These are phyloP conservation scores for Acrocera orbiculus DNA, from an alignment of 2,888 invertebrate genomes.

Conservation along the genomic window DNA sequence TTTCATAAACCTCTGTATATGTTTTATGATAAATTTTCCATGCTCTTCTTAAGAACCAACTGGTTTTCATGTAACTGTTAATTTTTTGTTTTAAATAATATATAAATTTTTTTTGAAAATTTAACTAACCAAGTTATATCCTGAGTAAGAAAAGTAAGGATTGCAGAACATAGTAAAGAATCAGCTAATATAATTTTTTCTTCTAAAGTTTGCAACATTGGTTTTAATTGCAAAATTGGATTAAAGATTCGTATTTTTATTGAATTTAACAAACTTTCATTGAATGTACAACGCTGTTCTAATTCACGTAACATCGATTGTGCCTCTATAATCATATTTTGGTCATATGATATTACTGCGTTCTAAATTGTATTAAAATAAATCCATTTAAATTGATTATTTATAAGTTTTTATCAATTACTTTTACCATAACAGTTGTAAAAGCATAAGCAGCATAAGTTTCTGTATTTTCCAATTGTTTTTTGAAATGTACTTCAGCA, in stretches of 20 bases:
- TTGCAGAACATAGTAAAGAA: slow-evolving; percentile 43
- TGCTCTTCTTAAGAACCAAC: slow-evolving; percentile 48
- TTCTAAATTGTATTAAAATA: slow-evolving; percentile 33
- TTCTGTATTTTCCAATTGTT: slow-evolving; percentile 6
- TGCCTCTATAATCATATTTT: slow-evolving; percentile 42
- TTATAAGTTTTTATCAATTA: not conserved
- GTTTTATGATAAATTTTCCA: slow-evolving; percentile 51
- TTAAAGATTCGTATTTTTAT: slow-evolving; percentile 33
- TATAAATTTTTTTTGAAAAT: not conserved
- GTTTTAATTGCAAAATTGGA: slow-evolving; percentile 6
- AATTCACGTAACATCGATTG: slow-evolving; percentile 38
- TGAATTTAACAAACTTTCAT: slow-evolving; percentile 37
- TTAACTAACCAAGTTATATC: slow-evolving; percentile 28
- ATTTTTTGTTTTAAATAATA: not conserved
- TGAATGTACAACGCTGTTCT: slow-evolving; percentile 38
- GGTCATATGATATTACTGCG: slow-evolving; percentile 51
- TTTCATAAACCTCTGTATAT: slow-evolving; percentile 37
- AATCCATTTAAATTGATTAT: not conserved
- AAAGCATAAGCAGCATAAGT: slow-evolving; percentile 12
- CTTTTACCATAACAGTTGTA: slow-evolving; percentile 11
- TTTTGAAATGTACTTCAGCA: slow-evolving; percentile 11
- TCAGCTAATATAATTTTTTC: slow-evolving; percentile 49
- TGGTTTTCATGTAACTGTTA: slow-evolving; percentile 35
- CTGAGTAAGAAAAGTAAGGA: slow-evolving; percentile 45
- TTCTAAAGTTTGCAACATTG: slow-evolving; percentile 36